Percentiles rank a stretch among this genome's conserved stretches.
Evolutionary conservation across 1,140 invertebrate genomes (phyloP).

Genomic region (Ylistrum balloti): DNA sequence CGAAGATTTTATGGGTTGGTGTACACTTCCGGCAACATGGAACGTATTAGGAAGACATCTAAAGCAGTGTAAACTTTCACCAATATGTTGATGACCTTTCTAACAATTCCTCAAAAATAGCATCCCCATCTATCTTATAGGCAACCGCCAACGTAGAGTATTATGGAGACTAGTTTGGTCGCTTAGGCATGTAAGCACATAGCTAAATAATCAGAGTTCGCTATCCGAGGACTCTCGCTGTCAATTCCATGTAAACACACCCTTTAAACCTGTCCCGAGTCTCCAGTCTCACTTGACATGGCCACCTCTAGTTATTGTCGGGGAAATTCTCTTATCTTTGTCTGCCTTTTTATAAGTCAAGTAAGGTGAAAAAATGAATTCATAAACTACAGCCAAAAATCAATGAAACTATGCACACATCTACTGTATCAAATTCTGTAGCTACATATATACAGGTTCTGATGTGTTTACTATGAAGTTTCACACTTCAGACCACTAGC

Average conservation of each 20-base stretch:
- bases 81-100: neutral
- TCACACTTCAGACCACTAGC: no score
- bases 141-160: neutral
- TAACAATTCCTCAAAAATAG: neutral
- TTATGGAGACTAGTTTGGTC: neutral
- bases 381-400: no score
- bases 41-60: neutral
- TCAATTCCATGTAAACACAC: neutral
- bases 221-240: neutral
- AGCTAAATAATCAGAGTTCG: neutral
- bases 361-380: neutral
- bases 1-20: neutral
- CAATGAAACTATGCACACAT: no score
- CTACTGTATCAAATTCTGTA: no score
- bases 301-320: neutral
- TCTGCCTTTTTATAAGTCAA: neutral
- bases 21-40: constrained; percentile 10
- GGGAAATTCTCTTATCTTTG: neutral
- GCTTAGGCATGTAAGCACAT: neutral
- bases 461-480: no score
- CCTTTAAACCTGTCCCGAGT: neutral
- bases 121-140: neutral
- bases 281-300: constrained; percentile 9
- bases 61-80: neutral
- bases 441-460: no score